phyloP scores from a whole-genome alignment of 2,888 invertebrate genomes.

The Toxonevra muliebris region DNA sequence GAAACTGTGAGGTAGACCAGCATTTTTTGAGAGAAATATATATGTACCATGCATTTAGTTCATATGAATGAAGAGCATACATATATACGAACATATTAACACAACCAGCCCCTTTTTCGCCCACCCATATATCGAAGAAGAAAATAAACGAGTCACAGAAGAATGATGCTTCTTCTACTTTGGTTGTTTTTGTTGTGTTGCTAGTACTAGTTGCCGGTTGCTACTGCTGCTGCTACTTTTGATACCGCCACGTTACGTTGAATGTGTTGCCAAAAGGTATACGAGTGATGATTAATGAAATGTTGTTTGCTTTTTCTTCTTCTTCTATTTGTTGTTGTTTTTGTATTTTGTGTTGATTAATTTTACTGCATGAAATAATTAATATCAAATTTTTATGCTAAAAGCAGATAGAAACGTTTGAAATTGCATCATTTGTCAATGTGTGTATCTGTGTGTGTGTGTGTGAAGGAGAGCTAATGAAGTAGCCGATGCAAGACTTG shows the following conservation, averaged over 20 bases:
- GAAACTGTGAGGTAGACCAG: too few relatives aligned
- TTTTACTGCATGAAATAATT: slow-evolving; percentile 28
- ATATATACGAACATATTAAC: too few relatives aligned
- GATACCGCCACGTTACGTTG: too few relatives aligned
- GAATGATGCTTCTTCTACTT: slow-evolving; percentile 2
- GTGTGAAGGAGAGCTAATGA: not conserved
- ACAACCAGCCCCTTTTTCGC: not conserved
- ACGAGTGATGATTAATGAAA: slow-evolving; percentile 6
- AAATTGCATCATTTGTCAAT: not conserved
- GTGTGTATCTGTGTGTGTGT: not conserved
- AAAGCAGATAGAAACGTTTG: not conserved
- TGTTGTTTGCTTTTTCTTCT: not conserved
- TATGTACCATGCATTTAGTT: too few relatives aligned
- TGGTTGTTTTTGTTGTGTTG: slow-evolving; percentile 1
- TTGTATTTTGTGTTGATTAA: slow-evolving; percentile 17
- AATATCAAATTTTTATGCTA: slow-evolving; percentile 22
- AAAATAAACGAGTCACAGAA: not conserved
- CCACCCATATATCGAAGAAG: not conserved
- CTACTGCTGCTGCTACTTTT: too few relatives aligned
- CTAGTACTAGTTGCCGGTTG: not conserved
- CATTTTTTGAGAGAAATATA: too few relatives aligned
- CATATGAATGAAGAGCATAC: too few relatives aligned
- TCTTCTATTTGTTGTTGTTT: not conserved
- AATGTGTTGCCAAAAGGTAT: not conserved
- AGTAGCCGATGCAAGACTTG: too few relatives aligned